Evolutionary conservation across 2,888 invertebrate genomes (phyloP).

Genomic region (Leptothorax acervorum): DNA sequence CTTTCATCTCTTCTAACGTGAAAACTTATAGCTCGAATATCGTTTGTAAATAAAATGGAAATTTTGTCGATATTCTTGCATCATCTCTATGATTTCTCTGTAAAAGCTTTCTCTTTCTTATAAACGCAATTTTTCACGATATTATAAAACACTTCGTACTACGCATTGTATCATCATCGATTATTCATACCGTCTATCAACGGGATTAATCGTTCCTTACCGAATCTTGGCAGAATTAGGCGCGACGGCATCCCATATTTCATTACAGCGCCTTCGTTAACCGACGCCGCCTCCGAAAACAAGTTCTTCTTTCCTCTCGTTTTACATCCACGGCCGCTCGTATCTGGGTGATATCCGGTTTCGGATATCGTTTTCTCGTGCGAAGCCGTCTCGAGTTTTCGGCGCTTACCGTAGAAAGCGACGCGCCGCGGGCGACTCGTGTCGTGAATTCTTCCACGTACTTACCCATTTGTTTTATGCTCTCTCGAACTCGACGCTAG

Average conservation of each 20-base stretch:
- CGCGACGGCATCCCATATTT: background rate
- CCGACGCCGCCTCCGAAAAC: background rate
- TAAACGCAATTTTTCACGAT: background rate
- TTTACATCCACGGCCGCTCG: background rate
- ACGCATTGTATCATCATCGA: background rate
- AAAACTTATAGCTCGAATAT: background rate
- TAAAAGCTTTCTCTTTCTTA: slow-evolving; percentile 1
- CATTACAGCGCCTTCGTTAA: background rate
- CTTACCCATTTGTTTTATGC: background rate
- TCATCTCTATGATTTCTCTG: background rate
- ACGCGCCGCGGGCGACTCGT: slow-evolving; percentile 16
- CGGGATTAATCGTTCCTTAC: background rate
- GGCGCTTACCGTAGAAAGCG: slow-evolving; percentile 22
- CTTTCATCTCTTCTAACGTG: background rate
- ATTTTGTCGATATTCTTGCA: background rate
- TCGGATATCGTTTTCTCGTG: slow-evolving; percentile 38
- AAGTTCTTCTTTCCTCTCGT: slow-evolving; percentile 19
- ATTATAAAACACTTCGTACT: background rate
- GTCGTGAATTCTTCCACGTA: slow-evolving; percentile 33
- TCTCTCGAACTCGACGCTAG: background rate
- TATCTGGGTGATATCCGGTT: slow-evolving; percentile 46
- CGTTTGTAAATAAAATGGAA: background rate
- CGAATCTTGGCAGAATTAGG: background rate
- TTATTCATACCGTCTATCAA: background rate
- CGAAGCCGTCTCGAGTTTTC: slow-evolving; percentile 23